These are phyloP conservation scores for Dugesia japonica DNA, from an alignment of 2,888 invertebrate genomes.

Conservation along the genomic window DNA sequence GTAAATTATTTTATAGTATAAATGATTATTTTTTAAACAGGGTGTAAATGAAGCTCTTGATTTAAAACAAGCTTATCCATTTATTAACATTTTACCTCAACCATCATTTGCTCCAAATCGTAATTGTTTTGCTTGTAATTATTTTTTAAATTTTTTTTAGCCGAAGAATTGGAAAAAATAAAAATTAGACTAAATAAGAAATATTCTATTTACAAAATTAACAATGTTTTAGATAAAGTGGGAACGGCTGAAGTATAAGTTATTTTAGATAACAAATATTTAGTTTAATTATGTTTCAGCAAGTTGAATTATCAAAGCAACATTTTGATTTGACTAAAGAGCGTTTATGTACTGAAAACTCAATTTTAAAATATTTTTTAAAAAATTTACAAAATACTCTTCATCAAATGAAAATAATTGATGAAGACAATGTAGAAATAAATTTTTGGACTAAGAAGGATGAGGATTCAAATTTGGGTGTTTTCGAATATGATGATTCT, in stretches of 20 bases:
- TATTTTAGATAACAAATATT: too few species aligned
- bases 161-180: neutral
- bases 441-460: slow-evolving; percentile 1
- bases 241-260: neutral
- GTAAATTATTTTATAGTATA: neutral
- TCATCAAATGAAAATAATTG: neutral
- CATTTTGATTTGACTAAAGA: neutral
- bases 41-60: neutral
- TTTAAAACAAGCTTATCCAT: neutral
- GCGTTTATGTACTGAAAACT: neutral
- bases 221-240: neutral
- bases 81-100: neutral
- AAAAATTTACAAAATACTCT: neutral
- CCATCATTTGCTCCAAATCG: neutral
- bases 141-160: neutral
- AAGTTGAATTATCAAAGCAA: neutral
- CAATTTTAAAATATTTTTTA: neutral
- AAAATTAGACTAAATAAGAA: neutral
- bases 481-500: neutral
- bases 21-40: neutral
- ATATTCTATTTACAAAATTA: neutral
- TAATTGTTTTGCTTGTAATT: neutral
- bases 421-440: neutral
- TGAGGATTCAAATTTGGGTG: neutral
- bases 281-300: neutral